Evolutionary conservation across 2,888 invertebrate genomes (phyloP).

Genomic region (Crepidodera aurea): DNA sequence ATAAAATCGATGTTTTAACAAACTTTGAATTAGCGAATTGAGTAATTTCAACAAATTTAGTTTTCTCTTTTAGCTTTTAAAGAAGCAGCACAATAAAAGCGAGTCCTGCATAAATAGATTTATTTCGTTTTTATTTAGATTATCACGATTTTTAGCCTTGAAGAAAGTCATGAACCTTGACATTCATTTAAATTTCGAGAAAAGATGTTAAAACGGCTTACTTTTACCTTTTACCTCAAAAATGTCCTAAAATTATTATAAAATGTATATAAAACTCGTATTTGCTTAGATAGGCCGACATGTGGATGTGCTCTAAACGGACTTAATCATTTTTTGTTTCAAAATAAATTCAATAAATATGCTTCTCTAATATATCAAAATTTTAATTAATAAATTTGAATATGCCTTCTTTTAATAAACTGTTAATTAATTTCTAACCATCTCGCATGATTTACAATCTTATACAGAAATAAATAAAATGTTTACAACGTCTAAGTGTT

Average conservation of each 20-base stretch:
- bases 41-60: not conserved
- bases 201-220: too few species aligned
- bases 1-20: too few species aligned
- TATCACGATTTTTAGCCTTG: constrained; percentile 4
- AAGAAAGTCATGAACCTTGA: constrained; percentile 3
- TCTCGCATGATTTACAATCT: not conserved
- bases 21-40: not conserved
- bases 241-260: too few species aligned
- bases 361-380: too few species aligned
- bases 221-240: too few species aligned
- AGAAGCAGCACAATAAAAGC: constrained; percentile 4
- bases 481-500: not conserved
- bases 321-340: too few species aligned
- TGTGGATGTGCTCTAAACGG: too few species aligned
- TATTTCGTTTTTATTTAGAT: not conserved
- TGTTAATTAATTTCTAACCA: not conserved
- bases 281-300: too few species aligned
- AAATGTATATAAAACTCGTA: too few species aligned
- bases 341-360: too few species aligned
- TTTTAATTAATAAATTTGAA: too few species aligned
- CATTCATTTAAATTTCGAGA: not conserved
- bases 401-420: not conserved
- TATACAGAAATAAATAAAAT: too few species aligned
- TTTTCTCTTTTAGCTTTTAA: constrained; percentile 7
- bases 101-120: constrained; percentile 3